Evolutionary conservation across 2,113 vertebrate genomes (phyloP).

Genomic region (Phrynocephalus versicolor): DNA sequence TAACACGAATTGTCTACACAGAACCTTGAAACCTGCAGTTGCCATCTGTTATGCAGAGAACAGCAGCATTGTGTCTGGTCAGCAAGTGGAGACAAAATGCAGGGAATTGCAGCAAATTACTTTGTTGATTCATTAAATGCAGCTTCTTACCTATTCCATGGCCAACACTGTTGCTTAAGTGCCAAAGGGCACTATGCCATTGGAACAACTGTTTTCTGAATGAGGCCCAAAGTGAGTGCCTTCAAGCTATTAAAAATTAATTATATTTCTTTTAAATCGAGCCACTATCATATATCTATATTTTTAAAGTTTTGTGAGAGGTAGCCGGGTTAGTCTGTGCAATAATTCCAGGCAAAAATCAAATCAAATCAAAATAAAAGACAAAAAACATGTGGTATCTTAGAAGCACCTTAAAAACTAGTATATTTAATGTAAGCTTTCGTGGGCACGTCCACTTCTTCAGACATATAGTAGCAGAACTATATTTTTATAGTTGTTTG

Average conservation of each 20-base stretch:
- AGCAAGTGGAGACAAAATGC: conserved; percentile 4
- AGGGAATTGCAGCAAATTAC: conserved; percentile 7
- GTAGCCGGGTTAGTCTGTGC: too few relatives aligned
- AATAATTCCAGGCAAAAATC: too few relatives aligned
- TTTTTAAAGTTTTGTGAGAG: background rate
- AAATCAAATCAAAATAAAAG: too few relatives aligned
- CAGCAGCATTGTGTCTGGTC: background rate
- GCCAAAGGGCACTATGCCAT: conserved; percentile 3
- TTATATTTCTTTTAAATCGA: conserved; percentile 29
- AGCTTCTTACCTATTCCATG: background rate
- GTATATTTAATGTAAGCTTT: too few relatives aligned
- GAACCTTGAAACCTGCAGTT: background rate
- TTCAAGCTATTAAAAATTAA: background rate
- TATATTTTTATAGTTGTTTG: background rate
- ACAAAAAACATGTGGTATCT: too few relatives aligned
- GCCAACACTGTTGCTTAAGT: background rate
- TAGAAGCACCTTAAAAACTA: too few relatives aligned
- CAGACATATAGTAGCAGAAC: too few relatives aligned
- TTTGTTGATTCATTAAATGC: conserved; percentile 9
- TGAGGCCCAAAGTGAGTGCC: background rate
- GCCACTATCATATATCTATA: background rate
- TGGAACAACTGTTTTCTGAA: background rate
- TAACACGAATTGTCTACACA: background rate
- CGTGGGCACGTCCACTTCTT: too few relatives aligned
- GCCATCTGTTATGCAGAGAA: background rate